Conservation (phyloP, 2,888 invertebrate genomes). For the Phragmatobia fuliginosa region DNA sequence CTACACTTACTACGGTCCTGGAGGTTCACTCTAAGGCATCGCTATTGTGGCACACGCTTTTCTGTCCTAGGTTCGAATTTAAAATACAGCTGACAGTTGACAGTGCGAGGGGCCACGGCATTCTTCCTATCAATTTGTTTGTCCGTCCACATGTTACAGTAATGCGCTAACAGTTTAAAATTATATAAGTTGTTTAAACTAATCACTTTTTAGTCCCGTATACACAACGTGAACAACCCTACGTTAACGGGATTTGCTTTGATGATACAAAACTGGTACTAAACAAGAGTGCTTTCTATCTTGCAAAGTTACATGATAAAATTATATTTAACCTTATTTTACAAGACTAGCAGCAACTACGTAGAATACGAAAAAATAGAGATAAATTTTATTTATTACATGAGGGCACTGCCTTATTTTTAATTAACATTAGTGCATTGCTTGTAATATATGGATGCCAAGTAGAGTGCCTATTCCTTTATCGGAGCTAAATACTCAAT, state of each 20-base stretch:
- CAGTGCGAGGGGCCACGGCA: slow-evolving; percentile 68
- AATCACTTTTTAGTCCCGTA: not conserved
- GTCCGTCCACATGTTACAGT: slow-evolving; percentile 48
- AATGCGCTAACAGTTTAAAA: slow-evolving; percentile 27
- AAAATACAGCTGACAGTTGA: slow-evolving; percentile 70
- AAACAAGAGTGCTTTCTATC: not conserved
- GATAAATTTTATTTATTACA: not conserved
- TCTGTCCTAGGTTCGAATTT: slow-evolving; percentile 34
- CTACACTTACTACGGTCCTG: too few species aligned
- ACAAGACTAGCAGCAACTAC: not conserved
- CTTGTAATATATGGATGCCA: slow-evolving; percentile 39
- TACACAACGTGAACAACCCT: too few species aligned
- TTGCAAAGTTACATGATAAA: not conserved
- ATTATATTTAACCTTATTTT: not conserved
- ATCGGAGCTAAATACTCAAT: slow-evolving; percentile 71
- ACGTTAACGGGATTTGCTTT: not conserved
- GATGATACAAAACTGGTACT: not conserved
- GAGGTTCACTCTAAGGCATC: slow-evolving; percentile 4
- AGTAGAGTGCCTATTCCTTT: slow-evolving; percentile 61
- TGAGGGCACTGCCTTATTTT: too few species aligned
- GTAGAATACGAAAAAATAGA: not conserved
- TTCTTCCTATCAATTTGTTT: slow-evolving; percentile 52
- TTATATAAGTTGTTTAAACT: too few species aligned
- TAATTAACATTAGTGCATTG: slow-evolving; percentile 11
- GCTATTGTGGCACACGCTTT: slow-evolving; percentile 15